Evolutionary conservation across 2,797 vertebrate genomes (phyloP).

Genomic region (Lepilemur ruficaudatus): DNA sequence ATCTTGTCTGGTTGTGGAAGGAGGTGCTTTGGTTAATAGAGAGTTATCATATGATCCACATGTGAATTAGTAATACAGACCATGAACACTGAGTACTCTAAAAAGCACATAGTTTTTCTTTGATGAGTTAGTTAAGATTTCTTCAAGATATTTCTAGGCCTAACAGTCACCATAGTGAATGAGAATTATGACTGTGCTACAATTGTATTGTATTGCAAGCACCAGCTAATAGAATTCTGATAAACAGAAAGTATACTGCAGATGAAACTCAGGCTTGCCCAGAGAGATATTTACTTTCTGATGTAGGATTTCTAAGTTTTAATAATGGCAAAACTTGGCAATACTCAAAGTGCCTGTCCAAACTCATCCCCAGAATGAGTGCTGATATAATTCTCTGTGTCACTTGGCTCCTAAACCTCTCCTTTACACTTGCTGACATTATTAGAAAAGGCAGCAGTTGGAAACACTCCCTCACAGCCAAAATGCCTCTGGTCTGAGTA

Average conservation of each 20-base stretch:
- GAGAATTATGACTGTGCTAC: neutral
- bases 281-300: neutral
- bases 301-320: neutral
- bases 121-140: conserved; percentile 9
- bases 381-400: neutral
- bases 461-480: conserved; percentile 24
- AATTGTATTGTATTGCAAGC: neutral
- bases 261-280: neutral
- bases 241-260: neutral
- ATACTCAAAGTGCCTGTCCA: neutral
- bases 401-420: neutral
- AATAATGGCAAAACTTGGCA: neutral
- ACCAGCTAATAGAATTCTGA: neutral
- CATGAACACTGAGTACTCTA: neutral
- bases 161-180: neutral
- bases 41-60: neutral
- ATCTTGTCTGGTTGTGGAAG: neutral
- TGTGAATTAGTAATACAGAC: neutral
- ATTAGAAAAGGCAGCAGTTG: conserved; percentile 11
- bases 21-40: neutral
- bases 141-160: conserved; percentile 1
- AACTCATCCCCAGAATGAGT: neutral
- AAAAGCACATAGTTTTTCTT: neutral
- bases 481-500: neutral
- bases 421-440: neutral